Evolutionary conservation across 1,140 invertebrate genomes (phyloP), one percentile per base, ranked within the genome.

Genomic region (Saccostrea glomerata): DNA sequence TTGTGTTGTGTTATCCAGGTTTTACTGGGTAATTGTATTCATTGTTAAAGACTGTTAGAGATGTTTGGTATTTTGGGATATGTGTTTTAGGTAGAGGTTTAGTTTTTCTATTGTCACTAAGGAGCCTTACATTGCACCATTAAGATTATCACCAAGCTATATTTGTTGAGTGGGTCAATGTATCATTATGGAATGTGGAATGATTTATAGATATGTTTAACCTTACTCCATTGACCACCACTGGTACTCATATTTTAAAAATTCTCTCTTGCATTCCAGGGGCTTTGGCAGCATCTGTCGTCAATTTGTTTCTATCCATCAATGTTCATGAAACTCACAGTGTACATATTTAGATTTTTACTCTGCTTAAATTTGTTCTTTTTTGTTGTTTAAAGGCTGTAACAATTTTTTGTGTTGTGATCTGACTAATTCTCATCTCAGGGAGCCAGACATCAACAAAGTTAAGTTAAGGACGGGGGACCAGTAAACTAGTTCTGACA

Each of bases 241-340:
- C 6, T 47, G 58, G 58, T 63, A 20, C 15, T 63, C 58, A 17
- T 20, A 63, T 63, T 36, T 36, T 2, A 23, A 82, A 82, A 23
- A 82, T 47, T 83, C 25, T 82, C 30, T 83, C n/a, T 83, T 84
- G 40, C 82, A 55, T 56, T 84, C 47, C 82, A 84, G 82, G 70
- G 25, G 13, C 70, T 30, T 36, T 77, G 70, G 70, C 70, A 77
- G 70, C 70, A 77, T 77, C 25, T 77, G 13, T 36, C 15, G 3
- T 77, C 58, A 63, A 15, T 77, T n/a, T 17, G n/a, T n/a, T 77
- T 77, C 23, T 77, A 25, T 77, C 58, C 58, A n/a, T n/a, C 17
- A 36, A 77, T 77, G 58, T 63, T 63, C 58, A 63, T 17, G 58
- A 47, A 47, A 47, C 47, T 47, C 47, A 47, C 30, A 36, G 30